Evolutionary conservation across 92 coral and sea anemone species (phyloP).

Genomic region (Blastomussa wellsi): DNA sequence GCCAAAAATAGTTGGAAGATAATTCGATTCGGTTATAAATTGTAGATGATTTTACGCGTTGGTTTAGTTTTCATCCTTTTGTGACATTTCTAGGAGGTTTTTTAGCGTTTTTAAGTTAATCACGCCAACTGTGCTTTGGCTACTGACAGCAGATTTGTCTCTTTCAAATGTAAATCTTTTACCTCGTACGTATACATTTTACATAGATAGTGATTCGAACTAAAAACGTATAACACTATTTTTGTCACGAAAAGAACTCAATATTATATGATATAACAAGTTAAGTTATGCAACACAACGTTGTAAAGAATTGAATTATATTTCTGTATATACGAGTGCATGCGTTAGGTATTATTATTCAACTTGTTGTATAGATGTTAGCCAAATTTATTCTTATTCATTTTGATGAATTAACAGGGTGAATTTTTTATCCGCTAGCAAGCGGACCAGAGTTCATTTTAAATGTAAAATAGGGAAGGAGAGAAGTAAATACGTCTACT

Average conservation of each 20-base stretch:
- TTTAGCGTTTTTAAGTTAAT: conserved; percentile 34
- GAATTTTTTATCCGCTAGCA: conserved; percentile 19
- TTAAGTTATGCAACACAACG: conserved; percentile 1
- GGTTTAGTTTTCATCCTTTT: conserved; percentile 3
- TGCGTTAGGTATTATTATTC: conserved; percentile 22
- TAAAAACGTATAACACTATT: conserved; percentile 2
- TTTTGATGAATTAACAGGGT: not conserved
- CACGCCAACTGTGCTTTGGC: not conserved
- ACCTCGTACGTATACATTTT: conserved; percentile 1
- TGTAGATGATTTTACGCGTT: not conserved
- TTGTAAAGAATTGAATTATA: conserved; percentile 25
- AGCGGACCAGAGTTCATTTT: conserved; percentile 5
- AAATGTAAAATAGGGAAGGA: not conserved
- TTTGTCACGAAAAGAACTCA: conserved; percentile 10
- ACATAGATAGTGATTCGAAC: not conserved
- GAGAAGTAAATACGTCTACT: conserved; percentile 13
- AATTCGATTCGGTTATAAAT: conserved; percentile 2
- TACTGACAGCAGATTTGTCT: not conserved
- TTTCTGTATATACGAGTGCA: conserved; percentile 25
- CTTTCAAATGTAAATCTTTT: conserved; percentile 17
- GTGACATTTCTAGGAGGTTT: not conserved
- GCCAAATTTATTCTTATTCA: conserved; percentile 26
- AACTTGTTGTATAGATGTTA: conserved; percentile 23
- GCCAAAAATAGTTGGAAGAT: conserved; percentile 99
- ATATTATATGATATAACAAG: not conserved